Conservation (phyloP, 2,888 invertebrate genomes). For the Gortyna flavago region DNA sequence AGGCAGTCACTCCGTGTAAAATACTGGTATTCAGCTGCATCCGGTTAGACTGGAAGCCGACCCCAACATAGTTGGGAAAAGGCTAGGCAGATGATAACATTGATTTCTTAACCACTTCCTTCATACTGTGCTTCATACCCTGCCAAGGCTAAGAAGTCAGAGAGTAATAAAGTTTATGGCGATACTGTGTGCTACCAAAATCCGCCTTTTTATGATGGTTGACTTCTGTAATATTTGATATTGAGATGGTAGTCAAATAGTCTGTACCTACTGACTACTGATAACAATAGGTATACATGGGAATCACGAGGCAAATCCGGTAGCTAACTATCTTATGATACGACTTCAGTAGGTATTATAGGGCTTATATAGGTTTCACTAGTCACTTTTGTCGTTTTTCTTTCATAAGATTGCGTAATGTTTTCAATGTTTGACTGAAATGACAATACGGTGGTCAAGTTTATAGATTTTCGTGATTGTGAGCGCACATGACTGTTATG, state of each 20-base stretch:
- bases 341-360: constrained; percentile 34
- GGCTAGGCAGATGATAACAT: too few relatives aligned
- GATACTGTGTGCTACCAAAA: constrained; percentile 24
- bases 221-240: constrained; percentile 56
- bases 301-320: constrained; percentile 29
- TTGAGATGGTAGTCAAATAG: constrained; percentile 55
- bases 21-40: too few relatives aligned
- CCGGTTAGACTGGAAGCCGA: too few relatives aligned
- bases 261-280: constrained; percentile 19
- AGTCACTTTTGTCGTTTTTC: constrained; percentile 6
- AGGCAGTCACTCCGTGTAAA: too few relatives aligned
- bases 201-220: constrained; percentile 37
- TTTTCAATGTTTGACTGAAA: neutral
- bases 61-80: too few relatives aligned
- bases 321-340: constrained; percentile 40
- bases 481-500: neutral
- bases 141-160: constrained; percentile 24
- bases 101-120: neutral
- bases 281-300: constrained; percentile 19
- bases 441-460: neutral
- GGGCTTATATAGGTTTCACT: constrained; percentile 14
- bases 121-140: too few relatives aligned
- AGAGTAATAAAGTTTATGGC: constrained; percentile 26
- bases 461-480: neutral
- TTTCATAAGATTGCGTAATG: neutral